phyloP scores from a whole-genome alignment of 2,888 invertebrate genomes.

The Aromia moschata region DNA sequence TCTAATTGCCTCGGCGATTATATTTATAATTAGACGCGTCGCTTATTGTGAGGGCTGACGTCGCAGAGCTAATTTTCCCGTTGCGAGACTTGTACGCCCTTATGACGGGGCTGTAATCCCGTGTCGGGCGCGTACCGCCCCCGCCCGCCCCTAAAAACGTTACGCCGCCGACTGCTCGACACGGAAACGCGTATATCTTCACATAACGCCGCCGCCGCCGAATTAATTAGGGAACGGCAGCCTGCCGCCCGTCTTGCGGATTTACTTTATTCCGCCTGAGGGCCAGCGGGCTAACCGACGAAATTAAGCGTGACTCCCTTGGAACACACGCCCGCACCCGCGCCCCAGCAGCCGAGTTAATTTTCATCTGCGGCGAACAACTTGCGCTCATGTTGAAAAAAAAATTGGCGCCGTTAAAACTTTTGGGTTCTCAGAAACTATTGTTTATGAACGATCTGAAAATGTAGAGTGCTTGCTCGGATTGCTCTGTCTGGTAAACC shows the following conservation, averaged over 20 bases:
- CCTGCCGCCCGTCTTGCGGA: background rate
- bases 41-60: conserved; percentile 17
- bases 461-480: no score
- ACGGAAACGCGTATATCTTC: conserved; percentile 11
- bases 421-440: no score
- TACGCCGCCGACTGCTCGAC: conserved; percentile 4
- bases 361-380: no score
- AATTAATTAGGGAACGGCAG: conserved; percentile 6
- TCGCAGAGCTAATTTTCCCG: conserved; percentile 25
- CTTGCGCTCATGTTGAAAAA: no score
- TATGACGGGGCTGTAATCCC: conserved; percentile 24
- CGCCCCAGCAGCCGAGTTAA: no score
- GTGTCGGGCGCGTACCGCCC: conserved; percentile 17
- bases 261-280: background rate
- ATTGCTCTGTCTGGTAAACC: no score
- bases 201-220: conserved; percentile 6
- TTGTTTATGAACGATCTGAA: no score
- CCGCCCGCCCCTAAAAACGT: conserved; percentile 6
- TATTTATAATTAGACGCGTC: conserved; percentile 26
- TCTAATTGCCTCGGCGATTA: conserved; percentile 19
- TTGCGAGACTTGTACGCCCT: conserved; percentile 19
- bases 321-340: no score
- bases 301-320: background rate
- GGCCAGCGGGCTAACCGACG: background rate
- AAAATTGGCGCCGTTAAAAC: no score